Conservation (phyloP, 2,797 vertebrate genomes). For the Crypturellus tataupa region DNA sequence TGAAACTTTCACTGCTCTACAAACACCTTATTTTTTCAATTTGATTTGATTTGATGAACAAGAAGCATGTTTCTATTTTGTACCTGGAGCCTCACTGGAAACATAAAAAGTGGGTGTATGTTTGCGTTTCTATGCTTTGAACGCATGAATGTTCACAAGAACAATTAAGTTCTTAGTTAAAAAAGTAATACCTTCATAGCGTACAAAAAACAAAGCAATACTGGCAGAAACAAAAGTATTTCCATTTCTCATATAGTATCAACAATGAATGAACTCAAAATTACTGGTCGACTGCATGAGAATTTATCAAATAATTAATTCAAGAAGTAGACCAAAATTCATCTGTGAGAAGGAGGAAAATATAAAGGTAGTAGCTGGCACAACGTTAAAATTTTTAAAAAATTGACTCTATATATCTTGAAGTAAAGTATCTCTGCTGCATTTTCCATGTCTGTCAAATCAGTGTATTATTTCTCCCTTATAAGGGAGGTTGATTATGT, state of each 20-base stretch:
- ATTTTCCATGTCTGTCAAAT: background rate
- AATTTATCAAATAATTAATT: background rate
- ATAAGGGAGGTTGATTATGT: background rate
- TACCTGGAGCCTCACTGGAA: background rate
- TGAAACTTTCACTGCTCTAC: conserved; percentile 45
- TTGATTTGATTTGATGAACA: background rate
- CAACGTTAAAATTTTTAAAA: background rate
- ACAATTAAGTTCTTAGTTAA: background rate
- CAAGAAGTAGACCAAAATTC: background rate
- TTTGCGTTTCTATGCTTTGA: background rate
- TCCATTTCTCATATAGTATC: background rate
- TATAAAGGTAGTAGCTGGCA: background rate
- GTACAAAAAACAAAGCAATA: background rate
- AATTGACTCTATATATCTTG: background rate
- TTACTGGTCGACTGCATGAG: background rate
- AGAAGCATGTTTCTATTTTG: background rate
- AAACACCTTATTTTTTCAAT: conserved; percentile 43
- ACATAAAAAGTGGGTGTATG: background rate
- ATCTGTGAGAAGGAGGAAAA: background rate
- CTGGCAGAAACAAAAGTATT: background rate
- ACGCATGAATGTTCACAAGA: background rate
- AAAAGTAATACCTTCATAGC: background rate
- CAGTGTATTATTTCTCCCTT: background rate
- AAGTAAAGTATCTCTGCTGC: background rate
- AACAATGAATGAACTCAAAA: background rate